Evolutionary conservation across 2,888 invertebrate genomes (phyloP).

Genomic region (Phalera bucephala): DNA sequence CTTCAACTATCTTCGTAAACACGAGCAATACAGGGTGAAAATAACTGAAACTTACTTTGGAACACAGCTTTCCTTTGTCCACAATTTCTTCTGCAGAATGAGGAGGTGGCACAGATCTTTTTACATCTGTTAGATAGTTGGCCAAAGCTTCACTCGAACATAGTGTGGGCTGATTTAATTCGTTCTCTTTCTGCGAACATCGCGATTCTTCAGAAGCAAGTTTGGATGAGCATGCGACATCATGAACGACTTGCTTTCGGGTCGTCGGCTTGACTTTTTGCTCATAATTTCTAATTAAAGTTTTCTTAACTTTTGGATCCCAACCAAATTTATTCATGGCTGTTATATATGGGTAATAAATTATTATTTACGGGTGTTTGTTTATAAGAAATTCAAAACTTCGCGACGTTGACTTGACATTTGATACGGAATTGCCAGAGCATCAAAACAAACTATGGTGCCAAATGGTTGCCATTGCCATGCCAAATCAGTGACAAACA

Average conservation of each 20-base stretch:
- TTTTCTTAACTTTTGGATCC: conserved; percentile 69
- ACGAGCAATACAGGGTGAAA: no score
- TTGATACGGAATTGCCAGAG: conserved; percentile 1
- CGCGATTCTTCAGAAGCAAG: conserved; percentile 12
- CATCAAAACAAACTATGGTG: no score
- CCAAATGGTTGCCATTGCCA: no score
- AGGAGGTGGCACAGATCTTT: conserved; percentile 40
- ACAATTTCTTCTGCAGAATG: conserved; percentile 42
- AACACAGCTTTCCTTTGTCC: conserved; percentile 42
- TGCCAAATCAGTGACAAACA: no score
- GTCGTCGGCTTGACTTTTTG: conserved; percentile 40
- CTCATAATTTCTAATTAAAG: conserved; percentile 62
- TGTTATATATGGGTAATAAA: conserved; percentile 1
- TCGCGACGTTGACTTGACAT: conserved; percentile 4
- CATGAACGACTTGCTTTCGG: conserved; percentile 40
- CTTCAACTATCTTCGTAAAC: no score
- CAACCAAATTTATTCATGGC: conserved; percentile 54
- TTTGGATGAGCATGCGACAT: conserved; percentile 43
- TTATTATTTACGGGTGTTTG: conserved; percentile 14
- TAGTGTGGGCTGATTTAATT: conserved; percentile 53
- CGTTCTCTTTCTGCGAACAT: conserved; percentile 40
- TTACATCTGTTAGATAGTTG: conserved; percentile 57
- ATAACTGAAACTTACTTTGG: conserved; percentile 59
- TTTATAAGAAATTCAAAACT: conserved; percentile 25
- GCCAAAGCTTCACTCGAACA: conserved; percentile 69